Evolutionary conservation across 2,888 invertebrate genomes (phyloP).

Genomic region (Tinea trinotella): DNA sequence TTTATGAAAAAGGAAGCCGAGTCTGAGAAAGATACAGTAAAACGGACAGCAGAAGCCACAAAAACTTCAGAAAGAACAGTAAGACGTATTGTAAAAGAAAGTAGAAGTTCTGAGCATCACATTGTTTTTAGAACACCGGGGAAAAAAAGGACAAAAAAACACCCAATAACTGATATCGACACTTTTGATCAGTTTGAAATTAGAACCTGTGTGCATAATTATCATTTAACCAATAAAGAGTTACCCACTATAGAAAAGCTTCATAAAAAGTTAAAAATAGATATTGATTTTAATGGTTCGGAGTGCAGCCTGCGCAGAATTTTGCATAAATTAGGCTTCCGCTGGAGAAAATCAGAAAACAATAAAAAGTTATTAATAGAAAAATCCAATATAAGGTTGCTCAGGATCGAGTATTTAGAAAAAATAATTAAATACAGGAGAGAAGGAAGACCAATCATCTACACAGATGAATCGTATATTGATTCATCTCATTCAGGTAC

Average conservation of each 20-base stretch:
- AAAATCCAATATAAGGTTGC: conserved; percentile 23
- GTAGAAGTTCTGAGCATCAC: conserved; percentile 22
- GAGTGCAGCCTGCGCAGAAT: conserved; percentile 24
- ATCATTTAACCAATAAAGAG: conserved; percentile 29
- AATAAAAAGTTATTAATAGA: conserved; percentile 27
- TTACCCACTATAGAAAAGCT: conserved; percentile 28
- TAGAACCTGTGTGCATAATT: conserved; percentile 31
- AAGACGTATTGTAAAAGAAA: conserved; percentile 21
- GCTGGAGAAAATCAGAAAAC: conserved; percentile 27
- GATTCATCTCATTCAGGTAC: conserved; percentile 13
- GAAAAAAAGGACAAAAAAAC: conserved; percentile 26
- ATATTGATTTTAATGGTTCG: conserved; percentile 25
- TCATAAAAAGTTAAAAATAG: conserved; percentile 22
- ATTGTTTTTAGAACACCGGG: conserved; percentile 28
- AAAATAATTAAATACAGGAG: conserved; percentile 23
- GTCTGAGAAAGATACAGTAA: conserved; percentile 3
- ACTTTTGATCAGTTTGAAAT: conserved; percentile 30
- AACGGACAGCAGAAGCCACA: conserved; percentile 23
- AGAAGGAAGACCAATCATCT: conserved; percentile 21
- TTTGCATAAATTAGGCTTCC: conserved; percentile 25
- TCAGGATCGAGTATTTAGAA: conserved; percentile 27
- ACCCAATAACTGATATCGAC: conserved; percentile 28
- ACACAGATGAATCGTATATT: conserved; percentile 22
- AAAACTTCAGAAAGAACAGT: conserved; percentile 22
- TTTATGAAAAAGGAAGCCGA: conserved; percentile 7